Base-by-base conservation (phyloP, 2,797 vertebrate species). In the Sebastes hubbsi region DNA sequence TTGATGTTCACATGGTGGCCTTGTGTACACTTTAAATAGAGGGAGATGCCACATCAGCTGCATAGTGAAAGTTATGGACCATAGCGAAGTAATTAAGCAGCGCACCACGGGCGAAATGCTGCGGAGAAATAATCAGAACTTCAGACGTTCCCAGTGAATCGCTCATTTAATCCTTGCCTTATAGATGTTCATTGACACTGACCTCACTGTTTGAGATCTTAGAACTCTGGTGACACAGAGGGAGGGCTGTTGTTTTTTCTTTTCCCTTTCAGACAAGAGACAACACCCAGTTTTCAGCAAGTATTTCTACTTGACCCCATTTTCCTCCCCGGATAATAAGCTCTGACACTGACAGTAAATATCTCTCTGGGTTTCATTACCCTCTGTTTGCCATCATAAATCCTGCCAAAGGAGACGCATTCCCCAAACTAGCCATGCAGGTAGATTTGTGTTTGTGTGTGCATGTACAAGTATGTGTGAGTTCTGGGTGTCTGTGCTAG, bases 331-430 rank as follows among this genome's bases (percentile, higher is more conserved):
- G 74, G 85, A 92, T 94, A 93, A 93, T 91, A 91, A 88, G 83
- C 80, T 88, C 75, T 90, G 90, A 91, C 89, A 90, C 82, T 81
- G 88, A 91, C 84, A 72, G 87, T 92, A 94, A 94, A 94, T 93
- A 91, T 92, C 86, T 91, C 82, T 75, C 78, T 81, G 87, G 74
- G 73, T 94, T 94, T 94, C 89, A 93, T 95, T 95, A 91, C 87
- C 88, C 85, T 91, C 90, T 87, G 80, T 93, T 93, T 89, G 91
- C 88, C 84, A 68, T 88, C 87, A 83, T 94, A 91, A 92, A 94
- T 94, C 85, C 83, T 84, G 90, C 79, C 77, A 81, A 87, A 88
- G 82, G 68, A 84, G 75, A 89, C 77, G 70, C 88, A 90, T 91
- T 89, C 83, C 85, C 87, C 82, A 89, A 91, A 93, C 85, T 85